phyloP scores from a whole-genome alignment of 2,113 vertebrate genomes.

The Argyrosomus japonicus region DNA sequence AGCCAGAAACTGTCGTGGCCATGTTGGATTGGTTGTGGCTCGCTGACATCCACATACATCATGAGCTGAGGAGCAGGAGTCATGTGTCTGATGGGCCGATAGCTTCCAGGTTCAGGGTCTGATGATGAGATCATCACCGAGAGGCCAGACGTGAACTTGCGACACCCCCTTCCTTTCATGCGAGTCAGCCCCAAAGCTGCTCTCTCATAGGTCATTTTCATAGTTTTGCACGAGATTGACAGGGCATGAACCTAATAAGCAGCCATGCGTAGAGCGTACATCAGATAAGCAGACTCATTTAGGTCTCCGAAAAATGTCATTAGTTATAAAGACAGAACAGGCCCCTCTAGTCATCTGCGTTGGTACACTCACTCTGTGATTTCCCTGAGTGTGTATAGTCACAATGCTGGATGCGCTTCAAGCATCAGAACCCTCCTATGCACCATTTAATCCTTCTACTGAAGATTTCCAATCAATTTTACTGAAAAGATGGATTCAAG shows the following conservation, averaged over 20 bases:
- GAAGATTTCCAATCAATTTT: slow-evolving; percentile 31
- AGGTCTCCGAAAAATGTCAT: slow-evolving; percentile 54
- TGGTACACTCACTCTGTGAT: slow-evolving; percentile 33
- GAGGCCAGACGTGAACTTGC: slow-evolving; percentile 18
- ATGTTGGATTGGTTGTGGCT: background rate
- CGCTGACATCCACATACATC: slow-evolving; percentile 14
- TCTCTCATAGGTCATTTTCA: slow-evolving; percentile 13
- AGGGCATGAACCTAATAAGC: slow-evolving; percentile 48
- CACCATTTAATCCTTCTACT: slow-evolving; percentile 47
- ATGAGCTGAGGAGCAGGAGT: background rate
- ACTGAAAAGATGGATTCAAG: slow-evolving; percentile 32
- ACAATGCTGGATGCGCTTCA: slow-evolving; percentile 16
- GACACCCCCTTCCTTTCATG: background rate
- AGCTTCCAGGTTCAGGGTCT: slow-evolving; percentile 1
- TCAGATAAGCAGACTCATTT: slow-evolving; percentile 65
- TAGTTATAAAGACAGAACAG: slow-evolving; percentile 34
- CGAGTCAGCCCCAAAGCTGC: background rate
- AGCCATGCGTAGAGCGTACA: slow-evolving; percentile 32
- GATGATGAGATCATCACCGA: slow-evolving; percentile 8
- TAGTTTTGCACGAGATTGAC: slow-evolving; percentile 29
- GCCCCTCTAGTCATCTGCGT: slow-evolving; percentile 39
- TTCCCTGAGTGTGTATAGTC: slow-evolving; percentile 5
- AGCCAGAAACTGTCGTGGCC: slow-evolving; percentile 20
- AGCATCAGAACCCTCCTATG: slow-evolving; percentile 15
- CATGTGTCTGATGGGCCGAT: background rate